Evolutionary conservation across 2,888 invertebrate species (phyloP), one percentile per base, ranked within the genome.

Genomic region (Tolmerus cingulatus): DNA sequence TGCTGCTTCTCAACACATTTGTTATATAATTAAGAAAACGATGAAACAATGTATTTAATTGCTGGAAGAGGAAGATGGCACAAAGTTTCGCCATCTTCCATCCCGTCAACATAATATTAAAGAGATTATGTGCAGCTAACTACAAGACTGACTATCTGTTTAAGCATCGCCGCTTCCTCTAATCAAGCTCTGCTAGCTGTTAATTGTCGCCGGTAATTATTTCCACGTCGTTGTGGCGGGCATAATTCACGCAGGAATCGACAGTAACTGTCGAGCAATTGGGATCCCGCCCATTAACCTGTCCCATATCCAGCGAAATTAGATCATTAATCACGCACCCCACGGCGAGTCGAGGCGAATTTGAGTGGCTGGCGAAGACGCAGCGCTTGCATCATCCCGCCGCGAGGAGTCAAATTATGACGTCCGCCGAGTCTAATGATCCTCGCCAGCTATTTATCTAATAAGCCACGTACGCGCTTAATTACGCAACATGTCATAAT

Each of bases 401-500:
- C 55, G 82, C 14, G 82, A 57, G 57, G 37, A 82, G 34, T 85
- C 66, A 37, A 66, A 84, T 84, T 84, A 84, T 85, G 74, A 85
- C 85, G 74, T 85, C 51, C 74, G 74, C 37, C 23, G 8, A 74
- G 43, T 74, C 85, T 74, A 85, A 85, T 85, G 85, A 85, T 74
- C 40, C 27, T 85, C 85, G 27, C 85, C 43, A 46, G 74, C 85
- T 74, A 85, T 85, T 74, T 74, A 85, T 85, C 85, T 85, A 85
- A 85, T 85, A 74, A 85, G 85, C 85, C 85, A 85, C 85, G 46
- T 46, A 74, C 85, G 74, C 74, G 57, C 82, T 55, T 88, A 88
- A 88, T 88, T 88, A 86, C 86, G 55, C 37, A 88, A 86, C 87
- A 87, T 87, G 86, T 88, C 88, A 88, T 88, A 88, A 88, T 86